Conservation (phyloP, 2,797 vertebrate species). For the Notamacropus eugenii region DNA sequence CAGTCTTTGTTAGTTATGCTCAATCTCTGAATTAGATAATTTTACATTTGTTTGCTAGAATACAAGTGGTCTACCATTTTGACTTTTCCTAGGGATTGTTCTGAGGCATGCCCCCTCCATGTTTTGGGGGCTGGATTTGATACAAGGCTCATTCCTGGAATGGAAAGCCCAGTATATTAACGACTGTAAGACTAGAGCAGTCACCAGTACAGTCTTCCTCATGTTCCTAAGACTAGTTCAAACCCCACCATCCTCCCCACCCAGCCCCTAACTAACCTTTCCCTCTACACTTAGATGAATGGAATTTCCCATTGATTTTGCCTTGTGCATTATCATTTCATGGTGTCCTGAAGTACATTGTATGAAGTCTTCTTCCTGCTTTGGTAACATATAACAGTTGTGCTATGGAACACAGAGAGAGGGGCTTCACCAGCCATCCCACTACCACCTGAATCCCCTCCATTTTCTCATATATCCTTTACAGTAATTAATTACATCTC, state of each 20-base stretch:
- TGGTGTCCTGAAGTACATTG: accelerated
- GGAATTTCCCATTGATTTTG: background rate
- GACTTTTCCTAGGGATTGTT: background rate
- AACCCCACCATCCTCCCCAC: background rate
- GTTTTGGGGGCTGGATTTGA: background rate
- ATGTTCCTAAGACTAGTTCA: background rate
- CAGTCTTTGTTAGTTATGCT: background rate
- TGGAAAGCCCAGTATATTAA: background rate
- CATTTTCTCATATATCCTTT: conserved; percentile 70
- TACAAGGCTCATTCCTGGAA: background rate
- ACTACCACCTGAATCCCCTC: conserved; percentile 57
- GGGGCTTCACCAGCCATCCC: conserved; percentile 15
- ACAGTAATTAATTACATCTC: conserved; percentile 81
- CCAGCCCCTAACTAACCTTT: background rate
- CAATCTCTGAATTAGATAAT: background rate
- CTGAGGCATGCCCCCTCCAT: background rate
- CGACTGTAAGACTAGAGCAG: accelerated
- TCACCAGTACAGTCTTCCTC: background rate
- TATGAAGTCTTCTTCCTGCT: accelerated
- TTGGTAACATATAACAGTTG: background rate
- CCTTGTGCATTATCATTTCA: accelerated
- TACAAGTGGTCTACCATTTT: background rate
- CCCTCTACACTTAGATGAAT: background rate
- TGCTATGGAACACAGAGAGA: background rate
- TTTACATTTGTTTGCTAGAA: background rate